A percentile compares a stretch with the other conserved stretches of the same genome.
Evolutionary conservation across 1,140 invertebrate genomes (phyloP).

Genomic region (Melitaea cinxia): DNA sequence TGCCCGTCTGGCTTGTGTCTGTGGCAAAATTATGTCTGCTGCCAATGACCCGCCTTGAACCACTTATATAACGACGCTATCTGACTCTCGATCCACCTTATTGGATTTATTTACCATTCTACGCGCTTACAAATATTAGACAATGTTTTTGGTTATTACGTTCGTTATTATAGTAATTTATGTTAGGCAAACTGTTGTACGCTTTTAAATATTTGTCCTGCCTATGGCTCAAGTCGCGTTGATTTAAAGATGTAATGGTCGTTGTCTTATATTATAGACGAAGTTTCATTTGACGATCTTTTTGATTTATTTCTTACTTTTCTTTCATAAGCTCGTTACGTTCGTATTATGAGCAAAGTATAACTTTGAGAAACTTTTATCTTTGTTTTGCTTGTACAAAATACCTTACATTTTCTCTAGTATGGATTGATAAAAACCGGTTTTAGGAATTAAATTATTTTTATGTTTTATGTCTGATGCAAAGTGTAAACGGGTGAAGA

Average conservation of each 20-base stretch:
- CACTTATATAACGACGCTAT: conserved; percentile 64
- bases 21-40: conserved; percentile 56
- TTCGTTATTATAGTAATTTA: conserved; percentile 9
- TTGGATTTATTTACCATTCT: conserved; percentile 38
- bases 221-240: background rate
- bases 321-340: background rate
- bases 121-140: conserved; percentile 23
- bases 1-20: conserved; percentile 74
- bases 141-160: conserved; percentile 21
- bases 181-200: conserved; percentile 1
- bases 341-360: background rate
- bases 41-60: conserved; percentile 78
- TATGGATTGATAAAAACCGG: background rate
- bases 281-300: background rate
- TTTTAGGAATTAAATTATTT: too few species aligned
- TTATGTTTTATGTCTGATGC: too few species aligned
- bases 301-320: background rate
- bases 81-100: conserved; percentile 33
- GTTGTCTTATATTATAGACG: background rate
- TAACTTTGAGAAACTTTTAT: background rate
- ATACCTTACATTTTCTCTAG: background rate
- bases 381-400: background rate
- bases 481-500: too few species aligned
- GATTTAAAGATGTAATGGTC: conserved; percentile 3
- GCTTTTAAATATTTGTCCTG: conserved; percentile 1